Base-by-base conservation (phyloP, 2,797 vertebrate species). In the Bufotes viridis region DNA sequence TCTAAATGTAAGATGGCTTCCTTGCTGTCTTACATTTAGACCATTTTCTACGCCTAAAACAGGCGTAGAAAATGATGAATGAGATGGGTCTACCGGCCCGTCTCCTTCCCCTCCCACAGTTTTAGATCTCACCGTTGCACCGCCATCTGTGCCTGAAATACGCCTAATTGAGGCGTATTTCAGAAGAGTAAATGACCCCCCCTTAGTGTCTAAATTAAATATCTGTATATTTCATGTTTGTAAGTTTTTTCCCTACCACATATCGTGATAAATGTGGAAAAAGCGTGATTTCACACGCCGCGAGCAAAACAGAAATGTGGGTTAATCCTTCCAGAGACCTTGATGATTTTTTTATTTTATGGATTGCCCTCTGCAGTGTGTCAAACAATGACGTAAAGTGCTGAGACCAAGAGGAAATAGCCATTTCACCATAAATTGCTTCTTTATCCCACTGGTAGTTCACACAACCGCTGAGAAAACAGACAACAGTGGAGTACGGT, bases 381-480 rank as follows among this genome's bases (percentile, higher is more conserved):
- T 89, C 74, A 89, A 89, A 89, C 84, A 86, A 82, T 86, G 84
- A 86, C 74, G 84, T 86, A 78, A 79, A 86, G 72, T 83, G 34
- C 34, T 83, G 80, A 78, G 82, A 22, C 63, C 61, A 29, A 63
- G 85, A 89, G 88, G 88, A 89, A 89, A 86, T 86, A 89, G 69
- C 84, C 88, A 89, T 86, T 86, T 72, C 80, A 89, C 88, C 88
- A 89, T 86, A 89, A 89, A 89, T 89, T 89, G 84, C 88, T 83
- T 55, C 74, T 74, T 67, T 78, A 78, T 83, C 88, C 88, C 88
- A 82, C 84, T 86, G 80, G 84, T 86, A 81, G 80, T 83, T 89
- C 80, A 89, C 53, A 70, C 79, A 82, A 89, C 88, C 88, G 82
- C 88, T 86, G 84, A 83, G 79, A 89, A 89, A 89, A 89, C 88